Evolutionary conservation across 1,140 invertebrate genomes (phyloP), one percentile per base, ranked within the genome.

Genomic region (Pachypsylla venusta): DNA sequence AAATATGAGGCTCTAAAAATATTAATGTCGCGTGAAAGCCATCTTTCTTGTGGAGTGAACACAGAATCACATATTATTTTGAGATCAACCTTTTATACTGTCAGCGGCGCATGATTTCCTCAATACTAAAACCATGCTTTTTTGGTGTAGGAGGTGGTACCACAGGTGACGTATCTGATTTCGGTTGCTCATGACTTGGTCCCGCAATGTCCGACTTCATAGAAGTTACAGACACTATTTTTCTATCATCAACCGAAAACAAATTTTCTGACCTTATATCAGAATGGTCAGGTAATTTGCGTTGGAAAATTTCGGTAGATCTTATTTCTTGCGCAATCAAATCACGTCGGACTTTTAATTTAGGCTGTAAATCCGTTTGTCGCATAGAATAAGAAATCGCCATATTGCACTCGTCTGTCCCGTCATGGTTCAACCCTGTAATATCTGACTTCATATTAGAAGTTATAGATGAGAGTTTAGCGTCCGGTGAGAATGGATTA

Each of bases 91-190:
- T 20, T 14, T 25, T n/a, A 5, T 25, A 19, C 1, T 1, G 3
- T n/a, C 39, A 63, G 27, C 64, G 61, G 27, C 65, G 62, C 83
- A 88, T 85, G 48, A 88, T 87, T 64, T 88, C 85, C 64, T 85
- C 85, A 70, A 88, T 88, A 63, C 78, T 83, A 71, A 87, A 88
- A 1, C 85, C 85, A 60, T 85, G 70, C 58, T 75, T 75, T n/a
- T 70, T 69, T 10, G 64, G 56, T 2, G 66, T 62, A 25, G 68
- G 58, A n/a, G 53, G 56, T 2, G 70, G 66, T n/a, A 70, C 67
- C 24, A 48, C 42, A 22, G 59, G n/a, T 14, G 61, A 19, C 56
- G 61, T n/a, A 19, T 57, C 53, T 7, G 30, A 10, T 48, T 48
- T 22, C 22, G 16, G n/a, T 19, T 48, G n/a, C 42, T 48, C 42